Base-by-base conservation (phyloP, 2,113 vertebrate species). In the Etia nguti region DNA sequence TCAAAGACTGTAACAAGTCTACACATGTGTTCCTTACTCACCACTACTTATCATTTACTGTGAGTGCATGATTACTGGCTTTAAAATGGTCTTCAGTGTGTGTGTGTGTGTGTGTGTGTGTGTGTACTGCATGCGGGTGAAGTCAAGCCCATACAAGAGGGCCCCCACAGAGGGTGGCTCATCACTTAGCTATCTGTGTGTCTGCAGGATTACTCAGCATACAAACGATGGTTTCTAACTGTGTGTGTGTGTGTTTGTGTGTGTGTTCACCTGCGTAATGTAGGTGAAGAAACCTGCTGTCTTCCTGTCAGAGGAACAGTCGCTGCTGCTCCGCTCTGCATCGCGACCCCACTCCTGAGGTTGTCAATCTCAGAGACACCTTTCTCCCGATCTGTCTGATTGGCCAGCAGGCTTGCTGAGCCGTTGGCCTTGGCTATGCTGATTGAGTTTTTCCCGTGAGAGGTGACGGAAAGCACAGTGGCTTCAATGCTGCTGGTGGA, bases 401-500 rank as follows among this genome's bases (percentile, higher is more conserved):
- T 99, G 94, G 97, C 93, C 86, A 97, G 94, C 18, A 95, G 95
- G 10, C 93, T 93, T 8, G 95, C 96, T 31, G 97, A 92, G 70
- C 97, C 97, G 18, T 97, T 96, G 34, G 95, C 94, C 90, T 97
- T 98, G 88, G 96, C 13, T 2, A 97, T 91, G 80, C 96, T 95
- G 24, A 93, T 18, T 1, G 92, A 26, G 90, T 97, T 96, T 12
- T 97, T 95, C 15, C 96, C 95, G 65, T 97, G 97, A 50, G 97
- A 93, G 8, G 94, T 92, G 77, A 95, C 87, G 0, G 94, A 93
- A 5, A 95, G 95, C 57, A 95, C 92, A 6, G 95, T 86, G 3
- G 98, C 98, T 93, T 99, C 99, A 79, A 99, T 99, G 96, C 99
- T 99, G 97, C 99, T 99, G 3, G 98, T 99, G 62, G 98, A 99